Evolutionary conservation across 2,797 vertebrate genomes (phyloP), one percentile per base, ranked within the genome.

Genomic region (Premnoplex brunnescens): DNA sequence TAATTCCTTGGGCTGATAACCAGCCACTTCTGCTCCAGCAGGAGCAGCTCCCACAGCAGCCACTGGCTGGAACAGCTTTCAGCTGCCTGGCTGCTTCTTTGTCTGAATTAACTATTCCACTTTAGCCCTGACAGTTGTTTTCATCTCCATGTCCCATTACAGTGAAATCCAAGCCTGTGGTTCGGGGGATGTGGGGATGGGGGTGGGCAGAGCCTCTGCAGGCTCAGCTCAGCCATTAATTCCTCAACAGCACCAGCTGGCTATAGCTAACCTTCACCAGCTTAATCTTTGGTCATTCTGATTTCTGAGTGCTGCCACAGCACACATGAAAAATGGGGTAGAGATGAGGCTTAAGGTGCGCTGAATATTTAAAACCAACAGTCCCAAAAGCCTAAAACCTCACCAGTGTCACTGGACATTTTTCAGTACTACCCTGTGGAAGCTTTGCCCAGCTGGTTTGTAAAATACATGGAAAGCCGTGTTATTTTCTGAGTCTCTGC

Each of bases 141-240:
- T 96, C 95, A 89, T 94, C 95, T 84, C 95, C 92, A 94, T 59
- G 91, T 96, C 93, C 81, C 96, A 95, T 97, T 96, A 96, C 88
- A n/a, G 93, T 9, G 98, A 98, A 98, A 98, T 81, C 95, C 95
- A 98, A 98, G 88, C 98, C 98, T 97, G 80, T 54, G 73, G 79
- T 92, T 85, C 72, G 19, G 92, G 85, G 89, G 91, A 91, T 72
- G 92, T 86, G 88, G 66, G 49, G 81, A 71, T 88, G 86, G 94
- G 84, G 69, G 83, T 95, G 90, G 92, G 82, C 73, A 91, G 76
- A 69, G 22, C 82, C 34, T 85, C 94, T 91, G 36, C 0, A 2
- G 74, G 74, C 91, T 97, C 92, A 98, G 97, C 97, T 96, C 95
- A 76, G 14, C 43, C 26, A 82, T 94, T 96, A 89, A 97, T 97